Percentiles rank a stretch among this genome's conserved stretches.
These are phyloP conservation scores for Cephalotes varians DNA, from an alignment of 2,888 invertebrate species.

Conservation along the genomic window DNA sequence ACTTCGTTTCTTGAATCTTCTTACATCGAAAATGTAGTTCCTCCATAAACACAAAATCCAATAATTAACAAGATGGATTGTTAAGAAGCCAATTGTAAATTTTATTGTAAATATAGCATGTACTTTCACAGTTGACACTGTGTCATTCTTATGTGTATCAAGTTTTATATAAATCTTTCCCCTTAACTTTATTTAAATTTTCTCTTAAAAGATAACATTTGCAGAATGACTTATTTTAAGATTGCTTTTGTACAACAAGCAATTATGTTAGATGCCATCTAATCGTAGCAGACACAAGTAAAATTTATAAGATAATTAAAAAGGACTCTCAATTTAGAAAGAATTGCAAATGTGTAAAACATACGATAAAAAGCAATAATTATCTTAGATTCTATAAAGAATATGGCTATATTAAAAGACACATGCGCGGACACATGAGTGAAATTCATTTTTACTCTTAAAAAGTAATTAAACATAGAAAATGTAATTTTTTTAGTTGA, in stretches of 20 bases:
- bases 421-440: not conserved
- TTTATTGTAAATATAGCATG: conserved; percentile 16
- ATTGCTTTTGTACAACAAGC: conserved; percentile 55
- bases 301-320: conserved; percentile 22
- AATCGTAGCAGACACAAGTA: conserved; percentile 30
- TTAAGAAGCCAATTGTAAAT: not conserved
- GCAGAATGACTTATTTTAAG: conserved; percentile 21
- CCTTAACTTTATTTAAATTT: conserved; percentile 61
- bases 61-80: conserved; percentile 2
- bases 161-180: conserved; percentile 58
- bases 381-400: conserved; percentile 27
- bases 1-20: conserved; percentile 50
- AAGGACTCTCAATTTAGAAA: not conserved
- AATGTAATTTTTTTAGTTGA: conserved; percentile 11
- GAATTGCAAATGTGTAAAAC: not conserved
- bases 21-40: conserved; percentile 38
- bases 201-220: conserved; percentile 56
- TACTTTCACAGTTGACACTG: conserved; percentile 11
- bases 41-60: not conserved
- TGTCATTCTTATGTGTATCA: conserved; percentile 7
- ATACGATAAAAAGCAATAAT: conserved; percentile 16
- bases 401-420: conserved; percentile 39
- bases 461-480: conserved; percentile 28
- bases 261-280: conserved; percentile 40
- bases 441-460: conserved; percentile 39